A percentile compares a stretch with the other conserved stretches of the same genome.
These are phyloP conservation scores for Aphis craccivora DNA, from an alignment of 1,140 invertebrate genomes.

Conservation along the genomic window DNA sequence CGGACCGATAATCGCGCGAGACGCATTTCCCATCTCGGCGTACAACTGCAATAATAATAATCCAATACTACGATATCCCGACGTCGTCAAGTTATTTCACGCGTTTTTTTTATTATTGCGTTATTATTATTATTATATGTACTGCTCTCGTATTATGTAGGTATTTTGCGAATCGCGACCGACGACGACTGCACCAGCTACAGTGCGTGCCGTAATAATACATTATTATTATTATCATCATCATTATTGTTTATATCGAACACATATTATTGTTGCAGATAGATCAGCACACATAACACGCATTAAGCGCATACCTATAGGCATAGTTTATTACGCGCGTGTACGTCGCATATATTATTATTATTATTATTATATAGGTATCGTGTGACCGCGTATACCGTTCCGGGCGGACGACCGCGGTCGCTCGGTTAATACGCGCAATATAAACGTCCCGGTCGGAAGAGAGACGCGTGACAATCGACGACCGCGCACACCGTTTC, in stretches of 20 bases:
- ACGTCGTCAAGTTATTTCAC: neutral
- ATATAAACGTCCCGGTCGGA: neutral
- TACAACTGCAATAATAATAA: neutral
- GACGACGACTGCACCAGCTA: neutral
- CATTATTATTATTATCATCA: too few species aligned
- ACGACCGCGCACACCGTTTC: neutral
- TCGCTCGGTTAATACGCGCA: neutral
- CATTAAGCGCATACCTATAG: neutral
- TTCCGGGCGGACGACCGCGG: neutral
- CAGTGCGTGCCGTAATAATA: neutral
- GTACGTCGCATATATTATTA: neutral
- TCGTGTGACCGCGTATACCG: neutral
- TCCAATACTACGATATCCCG: neutral
- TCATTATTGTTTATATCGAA: too few species aligned
- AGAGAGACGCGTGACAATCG: conserved; percentile 43
- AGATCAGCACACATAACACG: neutral
- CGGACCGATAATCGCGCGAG: neutral
- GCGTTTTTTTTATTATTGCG: neutral
- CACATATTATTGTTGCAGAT: too few species aligned
- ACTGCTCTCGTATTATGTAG: neutral
- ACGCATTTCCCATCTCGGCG: neutral
- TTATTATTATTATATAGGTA: neutral
- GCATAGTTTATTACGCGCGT: neutral
- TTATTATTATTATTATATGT: neutral
- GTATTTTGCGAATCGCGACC: neutral